Evolutionary conservation across 2,888 invertebrate species (phyloP), one percentile per base, ranked within the genome.

Genomic region (Andrena flavipes): DNA sequence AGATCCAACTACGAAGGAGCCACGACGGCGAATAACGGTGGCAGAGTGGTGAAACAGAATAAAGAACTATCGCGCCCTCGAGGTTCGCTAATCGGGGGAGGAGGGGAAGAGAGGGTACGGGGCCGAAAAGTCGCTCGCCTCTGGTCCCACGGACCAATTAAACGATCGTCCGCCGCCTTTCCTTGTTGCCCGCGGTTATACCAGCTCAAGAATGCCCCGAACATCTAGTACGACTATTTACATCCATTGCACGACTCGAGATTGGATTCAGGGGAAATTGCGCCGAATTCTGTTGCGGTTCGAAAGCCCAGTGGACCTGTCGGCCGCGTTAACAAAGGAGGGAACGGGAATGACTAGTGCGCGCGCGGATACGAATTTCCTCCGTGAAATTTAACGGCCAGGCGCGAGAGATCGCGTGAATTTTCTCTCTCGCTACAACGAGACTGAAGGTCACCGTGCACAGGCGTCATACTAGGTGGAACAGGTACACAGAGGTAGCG

Each of bases 191-290:
- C 60, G 64, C 62, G 65, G 33, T 30, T 82, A 20, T 59, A 13
- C 33, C n/a, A 26, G 49, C 30, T 75, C 59, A 72, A 64, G 64
- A 80, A 69, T 81, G 81, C 78, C 76, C 76, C 76, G 69, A 62
- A 51, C 75, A 64, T 86, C 49, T 67, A 30, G 35, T 81, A 87
- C 60, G 71, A 78, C 59, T 73, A 70, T 85, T 76, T 84, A 71
- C 78, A 80, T 79, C 65, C 78, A 85, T 86, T 81, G 86, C 83
- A 88, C 82, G 67, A 76, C 49, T 80, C n/a, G 2, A 80, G 35
- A 20, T 69, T 54, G 67, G 49, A 60, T 56, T 26, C 48, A 26
- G 26, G 42, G 8, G 23, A 29, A 8, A 13, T 26, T 20, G n/a
- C 26, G 26, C 4, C 68, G 72, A 71, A 75, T 73, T 42, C 42